phyloP scores from a whole-genome alignment of 2,113 vertebrate species.

The Felis catus region DNA sequence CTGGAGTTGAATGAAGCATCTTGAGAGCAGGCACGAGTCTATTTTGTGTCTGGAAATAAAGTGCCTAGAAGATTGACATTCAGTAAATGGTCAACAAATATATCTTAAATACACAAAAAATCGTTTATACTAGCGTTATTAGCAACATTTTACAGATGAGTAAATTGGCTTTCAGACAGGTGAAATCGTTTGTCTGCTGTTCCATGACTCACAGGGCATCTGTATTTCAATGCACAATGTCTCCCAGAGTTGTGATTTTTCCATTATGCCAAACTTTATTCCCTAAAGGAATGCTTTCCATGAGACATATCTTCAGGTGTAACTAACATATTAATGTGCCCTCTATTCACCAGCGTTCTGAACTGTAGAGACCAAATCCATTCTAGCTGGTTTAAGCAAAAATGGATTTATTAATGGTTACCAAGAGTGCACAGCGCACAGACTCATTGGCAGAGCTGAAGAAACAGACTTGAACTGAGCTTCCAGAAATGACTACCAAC shows the following conservation, averaged over 20 bases:
- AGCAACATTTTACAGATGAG: neutral
- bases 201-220: neutral
- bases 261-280: neutral
- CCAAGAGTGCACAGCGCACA: neutral
- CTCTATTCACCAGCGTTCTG: neutral
- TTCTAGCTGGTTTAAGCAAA: neutral
- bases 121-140: neutral
- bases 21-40: neutral
- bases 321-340: neutral
- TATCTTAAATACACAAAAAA: neutral
- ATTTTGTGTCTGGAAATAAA: neutral
- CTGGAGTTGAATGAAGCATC: neutral
- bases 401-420: neutral
- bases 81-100: neutral
- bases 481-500: neutral
- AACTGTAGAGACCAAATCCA: neutral
- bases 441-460: neutral
- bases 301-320: neutral
- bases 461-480: neutral
- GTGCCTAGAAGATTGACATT: neutral
- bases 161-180: neutral
- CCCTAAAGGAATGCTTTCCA: neutral
- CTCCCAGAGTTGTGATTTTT: neutral
- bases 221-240: neutral
- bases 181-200: neutral